These are phyloP conservation scores for Dermatemys mawii DNA, from an alignment of 2,113 vertebrate species.

Conservation along the genomic window DNA sequence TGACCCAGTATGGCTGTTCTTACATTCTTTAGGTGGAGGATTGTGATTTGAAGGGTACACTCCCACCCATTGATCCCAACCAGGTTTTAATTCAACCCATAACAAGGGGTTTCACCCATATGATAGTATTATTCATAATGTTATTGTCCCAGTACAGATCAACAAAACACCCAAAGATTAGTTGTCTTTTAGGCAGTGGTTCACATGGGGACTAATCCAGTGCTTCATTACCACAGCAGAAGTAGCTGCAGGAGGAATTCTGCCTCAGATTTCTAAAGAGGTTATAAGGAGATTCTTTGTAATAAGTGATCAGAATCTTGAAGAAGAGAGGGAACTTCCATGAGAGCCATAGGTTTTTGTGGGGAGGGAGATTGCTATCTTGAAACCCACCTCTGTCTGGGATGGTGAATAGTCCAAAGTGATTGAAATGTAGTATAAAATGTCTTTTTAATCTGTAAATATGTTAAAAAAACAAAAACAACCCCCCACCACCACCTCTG, in stretches of 20 bases:
- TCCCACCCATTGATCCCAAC: background rate
- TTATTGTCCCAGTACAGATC: background rate
- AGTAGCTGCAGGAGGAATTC: too few relatives aligned
- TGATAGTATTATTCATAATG: background rate
- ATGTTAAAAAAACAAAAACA: background rate
- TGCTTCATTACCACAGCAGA: too few relatives aligned
- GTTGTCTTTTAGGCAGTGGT: too few relatives aligned
- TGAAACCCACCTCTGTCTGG: background rate
- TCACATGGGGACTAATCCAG: too few relatives aligned
- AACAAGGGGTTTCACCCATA: background rate
- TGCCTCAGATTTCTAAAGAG: too few relatives aligned
- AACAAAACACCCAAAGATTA: too few relatives aligned
- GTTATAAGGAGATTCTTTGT: background rate
- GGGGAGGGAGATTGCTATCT: background rate
- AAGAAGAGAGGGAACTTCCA: background rate
- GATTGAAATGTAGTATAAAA: background rate
- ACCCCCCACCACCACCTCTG: too few relatives aligned
- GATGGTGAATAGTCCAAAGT: background rate
- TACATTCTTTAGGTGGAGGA: background rate
- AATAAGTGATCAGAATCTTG: background rate
- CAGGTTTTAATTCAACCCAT: background rate
- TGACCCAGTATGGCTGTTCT: background rate
- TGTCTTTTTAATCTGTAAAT: background rate
- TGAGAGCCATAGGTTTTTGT: background rate
- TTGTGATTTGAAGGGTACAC: background rate